Evolutionary conservation across 2,797 vertebrate species (phyloP).

Genomic region (Alcedo quadribrachys): DNA sequence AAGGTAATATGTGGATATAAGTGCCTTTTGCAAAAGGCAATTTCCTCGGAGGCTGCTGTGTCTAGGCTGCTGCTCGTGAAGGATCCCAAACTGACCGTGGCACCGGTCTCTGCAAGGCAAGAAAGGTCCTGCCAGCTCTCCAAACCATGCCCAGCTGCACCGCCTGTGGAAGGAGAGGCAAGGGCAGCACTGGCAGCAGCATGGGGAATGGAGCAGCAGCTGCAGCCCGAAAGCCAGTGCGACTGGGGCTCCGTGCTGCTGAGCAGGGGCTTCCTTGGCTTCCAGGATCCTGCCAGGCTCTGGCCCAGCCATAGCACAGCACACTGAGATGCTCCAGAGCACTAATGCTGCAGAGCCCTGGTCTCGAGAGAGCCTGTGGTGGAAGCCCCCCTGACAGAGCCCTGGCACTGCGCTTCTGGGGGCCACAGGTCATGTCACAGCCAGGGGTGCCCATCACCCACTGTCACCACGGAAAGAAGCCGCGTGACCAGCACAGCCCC

Average conservation of each 20-base stretch:
- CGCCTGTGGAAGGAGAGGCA: rapidly evolving
- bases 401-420: not conserved
- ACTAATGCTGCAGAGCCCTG: too few relatives aligned
- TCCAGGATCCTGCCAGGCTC: too few relatives aligned
- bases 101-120: too few relatives aligned
- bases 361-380: too few relatives aligned
- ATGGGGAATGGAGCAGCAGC: not conserved
- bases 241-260: too few relatives aligned
- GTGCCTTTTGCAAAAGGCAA: not conserved
- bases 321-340: too few relatives aligned
- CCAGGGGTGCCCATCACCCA: not conserved
- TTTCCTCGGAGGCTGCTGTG: not conserved
- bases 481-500: not conserved
- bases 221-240: not conserved
- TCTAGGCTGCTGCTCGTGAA: not conserved
- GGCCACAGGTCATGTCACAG: rapidly evolving
- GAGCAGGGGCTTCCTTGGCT: too few relatives aligned
- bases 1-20: not conserved
- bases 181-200: not conserved
- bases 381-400: not conserved
- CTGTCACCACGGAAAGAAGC: too few relatives aligned
- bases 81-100: not conserved
- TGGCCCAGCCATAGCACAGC: too few relatives aligned
- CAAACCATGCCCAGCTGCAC: too few relatives aligned
- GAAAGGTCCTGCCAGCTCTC: not conserved